Evolutionary conservation across 2,888 invertebrate genomes (phyloP).

Genomic region (Chymomyza amoena): DNA sequence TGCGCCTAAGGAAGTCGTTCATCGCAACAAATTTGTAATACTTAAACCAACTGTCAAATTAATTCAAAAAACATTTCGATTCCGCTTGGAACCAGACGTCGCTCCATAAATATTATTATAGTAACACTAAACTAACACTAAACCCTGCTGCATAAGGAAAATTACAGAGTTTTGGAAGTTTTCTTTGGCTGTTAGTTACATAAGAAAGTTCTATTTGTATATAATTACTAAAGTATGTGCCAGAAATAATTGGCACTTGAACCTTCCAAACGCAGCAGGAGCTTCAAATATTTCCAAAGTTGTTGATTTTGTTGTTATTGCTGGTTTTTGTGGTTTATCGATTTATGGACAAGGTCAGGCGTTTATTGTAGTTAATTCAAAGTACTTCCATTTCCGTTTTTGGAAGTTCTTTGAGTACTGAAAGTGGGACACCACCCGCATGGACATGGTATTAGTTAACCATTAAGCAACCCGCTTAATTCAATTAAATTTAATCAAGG

Average conservation of each 20-base stretch:
- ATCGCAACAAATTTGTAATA: too few relatives aligned
- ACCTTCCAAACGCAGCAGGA: not conserved
- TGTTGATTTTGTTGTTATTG: not conserved
- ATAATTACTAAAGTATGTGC: constrained; percentile 29
- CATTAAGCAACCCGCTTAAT: not conserved
- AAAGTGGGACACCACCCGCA: not conserved
- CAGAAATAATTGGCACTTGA: not conserved
- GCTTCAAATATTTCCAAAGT: not conserved
- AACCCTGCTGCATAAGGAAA: not conserved
- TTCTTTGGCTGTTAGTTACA: not conserved
- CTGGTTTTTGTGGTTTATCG: not conserved
- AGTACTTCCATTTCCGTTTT: not conserved
- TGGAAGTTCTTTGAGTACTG: not conserved
- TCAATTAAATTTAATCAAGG: not conserved
- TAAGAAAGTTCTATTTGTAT: not conserved
- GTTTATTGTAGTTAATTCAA: not conserved
- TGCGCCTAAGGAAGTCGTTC: too few relatives aligned
- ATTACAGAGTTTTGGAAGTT: not conserved
- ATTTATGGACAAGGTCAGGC: not conserved
- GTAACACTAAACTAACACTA: too few relatives aligned
- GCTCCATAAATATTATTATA: too few relatives aligned
- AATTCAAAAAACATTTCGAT: too few relatives aligned
- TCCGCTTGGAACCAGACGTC: too few relatives aligned
- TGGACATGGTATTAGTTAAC: not conserved
- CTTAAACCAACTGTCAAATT: too few relatives aligned